Percentiles rank a stretch among this genome's conserved stretches.
Conservation (phyloP, 23 tunicate genomes). For the Aplidium turbinatum region DNA sequence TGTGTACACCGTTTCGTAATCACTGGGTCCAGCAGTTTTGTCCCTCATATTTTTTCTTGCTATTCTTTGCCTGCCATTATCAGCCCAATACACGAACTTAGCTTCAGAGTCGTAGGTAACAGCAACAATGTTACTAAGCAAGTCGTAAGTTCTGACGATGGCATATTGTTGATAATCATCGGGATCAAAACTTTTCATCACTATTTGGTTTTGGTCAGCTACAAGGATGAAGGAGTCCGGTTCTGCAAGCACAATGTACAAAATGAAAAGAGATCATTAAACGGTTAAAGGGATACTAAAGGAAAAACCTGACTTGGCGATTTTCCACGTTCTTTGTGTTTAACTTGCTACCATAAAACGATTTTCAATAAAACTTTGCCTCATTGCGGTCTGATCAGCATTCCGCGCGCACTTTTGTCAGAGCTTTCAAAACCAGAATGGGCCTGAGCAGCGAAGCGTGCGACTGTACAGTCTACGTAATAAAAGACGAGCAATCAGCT, state of each 20-base stretch:
- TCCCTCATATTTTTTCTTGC: constrained; percentile 42
- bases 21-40: constrained; percentile 16
- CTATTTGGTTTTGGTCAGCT: constrained; percentile 76
- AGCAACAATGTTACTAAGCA: constrained; percentile 82
- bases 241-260: constrained; percentile 14
- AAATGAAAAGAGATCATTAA: too few species aligned
- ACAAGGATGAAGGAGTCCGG: constrained; percentile 86
- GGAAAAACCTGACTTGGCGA: too few species aligned
- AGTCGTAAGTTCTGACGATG: constrained; percentile 68
- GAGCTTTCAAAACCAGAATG: too few species aligned
- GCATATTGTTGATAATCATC: constrained; percentile 46
- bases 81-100: constrained; percentile 87
- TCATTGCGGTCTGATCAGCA: too few species aligned
- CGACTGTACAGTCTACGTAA: too few species aligned
- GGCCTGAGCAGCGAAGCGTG: too few species aligned
- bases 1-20: constrained; percentile 47
- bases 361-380: too few species aligned
- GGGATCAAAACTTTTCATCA: constrained; percentile 72
- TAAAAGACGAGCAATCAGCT: too few species aligned
- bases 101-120: constrained; percentile 84
- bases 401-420: too few species aligned
- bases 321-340: too few species aligned
- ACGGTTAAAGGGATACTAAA: too few species aligned
- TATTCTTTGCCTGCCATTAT: constrained; percentile 80
- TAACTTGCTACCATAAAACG: too few species aligned